Percentiles rank a stretch among this genome's conserved stretches.
These are phyloP conservation scores for Antedon mediterranea DNA, from an alignment of 53 echinoderm and acorn worm genomes.

Conservation along the genomic window DNA sequence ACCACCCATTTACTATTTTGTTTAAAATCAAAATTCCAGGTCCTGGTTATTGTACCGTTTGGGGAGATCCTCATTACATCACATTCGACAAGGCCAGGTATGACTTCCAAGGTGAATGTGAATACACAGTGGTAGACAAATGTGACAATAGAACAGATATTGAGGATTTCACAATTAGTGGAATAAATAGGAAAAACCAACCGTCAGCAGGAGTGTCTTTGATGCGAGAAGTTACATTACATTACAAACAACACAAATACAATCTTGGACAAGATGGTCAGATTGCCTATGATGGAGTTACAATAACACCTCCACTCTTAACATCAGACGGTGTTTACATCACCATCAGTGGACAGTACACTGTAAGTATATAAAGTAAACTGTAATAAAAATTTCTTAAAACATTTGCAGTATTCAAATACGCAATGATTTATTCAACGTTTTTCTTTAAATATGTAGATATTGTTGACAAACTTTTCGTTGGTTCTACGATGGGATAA, in stretches of 20 bases:
- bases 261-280: slow-evolving; percentile 17
- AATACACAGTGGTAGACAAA: slow-evolving; percentile 35
- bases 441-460: slow-evolving; percentile 1
- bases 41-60: slow-evolving; percentile 39
- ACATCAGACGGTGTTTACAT: slow-evolving; percentile 28
- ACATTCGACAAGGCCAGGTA: slow-evolving; percentile 43
- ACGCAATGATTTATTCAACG: background rate
- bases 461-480: slow-evolving; percentile 16
- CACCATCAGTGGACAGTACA: slow-evolving; percentile 22
- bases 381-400: background rate
- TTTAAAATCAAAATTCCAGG: background rate
- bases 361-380: slow-evolving; percentile 29
- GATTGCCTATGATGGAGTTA: slow-evolving; percentile 33
- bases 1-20: no score
- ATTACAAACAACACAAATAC: slow-evolving; percentile 12
- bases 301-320: slow-evolving; percentile 37
- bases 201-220: slow-evolving; percentile 36
- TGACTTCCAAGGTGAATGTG: slow-evolving; percentile 43
- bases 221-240: slow-evolving; percentile 28
- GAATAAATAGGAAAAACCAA: slow-evolving; percentile 24
- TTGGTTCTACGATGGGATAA: slow-evolving; percentile 41
- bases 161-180: slow-evolving; percentile 29
- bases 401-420: background rate
- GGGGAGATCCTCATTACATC: slow-evolving; percentile 73
- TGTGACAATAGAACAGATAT: slow-evolving; percentile 11